Evolutionary conservation across 2,113 vertebrate genomes (phyloP).

Genomic region (Dicerorhinus sumatrensis): DNA sequence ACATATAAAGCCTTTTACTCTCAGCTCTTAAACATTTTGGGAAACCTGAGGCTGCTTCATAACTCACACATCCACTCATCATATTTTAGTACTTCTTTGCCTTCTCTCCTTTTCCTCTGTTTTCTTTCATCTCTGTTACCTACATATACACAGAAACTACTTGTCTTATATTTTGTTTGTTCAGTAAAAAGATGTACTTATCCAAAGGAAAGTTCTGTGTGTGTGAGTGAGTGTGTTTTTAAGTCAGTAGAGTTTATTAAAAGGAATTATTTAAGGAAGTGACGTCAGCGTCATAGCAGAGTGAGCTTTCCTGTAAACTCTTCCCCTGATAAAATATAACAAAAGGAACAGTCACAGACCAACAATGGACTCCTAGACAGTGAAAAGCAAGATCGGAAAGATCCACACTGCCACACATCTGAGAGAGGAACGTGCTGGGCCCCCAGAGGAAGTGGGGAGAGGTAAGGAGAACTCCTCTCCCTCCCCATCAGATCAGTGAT

Average conservation of each 20-base stretch:
- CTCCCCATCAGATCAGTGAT: too few relatives aligned
- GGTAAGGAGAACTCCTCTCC: too few relatives aligned
- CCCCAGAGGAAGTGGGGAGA: too few relatives aligned
- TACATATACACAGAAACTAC: neutral
- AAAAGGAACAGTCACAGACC: too few relatives aligned
- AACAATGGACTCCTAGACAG: too few relatives aligned
- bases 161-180: neutral
- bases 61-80: neutral
- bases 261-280: neutral
- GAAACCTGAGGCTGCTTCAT: neutral
- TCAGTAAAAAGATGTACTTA: slow-evolving; percentile 2
- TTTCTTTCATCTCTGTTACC: neutral
- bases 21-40: neutral
- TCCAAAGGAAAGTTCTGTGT: neutral
- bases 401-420: too few relatives aligned
- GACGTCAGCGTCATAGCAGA: too few relatives aligned
- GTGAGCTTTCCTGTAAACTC: too few relatives aligned
- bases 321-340: too few relatives aligned
- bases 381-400: too few relatives aligned
- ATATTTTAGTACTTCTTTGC: neutral
- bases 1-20: neutral
- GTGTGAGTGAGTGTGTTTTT: neutral
- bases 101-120: neutral
- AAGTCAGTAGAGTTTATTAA: neutral
- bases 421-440: too few relatives aligned